Evolutionary conservation across 2,888 invertebrate genomes (phyloP), one percentile per base, ranked within the genome.

Genomic region (Limulus polyphemus): DNA sequence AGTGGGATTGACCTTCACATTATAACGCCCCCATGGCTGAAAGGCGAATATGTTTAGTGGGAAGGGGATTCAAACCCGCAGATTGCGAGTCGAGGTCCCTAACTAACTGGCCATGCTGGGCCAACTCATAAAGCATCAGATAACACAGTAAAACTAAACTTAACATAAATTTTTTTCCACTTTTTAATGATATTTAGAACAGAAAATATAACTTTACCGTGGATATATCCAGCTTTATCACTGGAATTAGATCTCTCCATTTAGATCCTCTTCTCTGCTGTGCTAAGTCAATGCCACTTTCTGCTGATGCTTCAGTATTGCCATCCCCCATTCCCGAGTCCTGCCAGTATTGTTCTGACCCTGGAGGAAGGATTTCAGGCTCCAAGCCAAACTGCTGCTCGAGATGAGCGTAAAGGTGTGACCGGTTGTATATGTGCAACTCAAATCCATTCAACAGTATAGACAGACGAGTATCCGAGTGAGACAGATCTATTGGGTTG

Each of bases 201-300:
- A 10, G 11, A 54, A 48, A 11, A 14, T 32, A 59, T 50, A 12
- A 17, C 14, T 17, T 79, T 75, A 85, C 85, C 49, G 90, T 87
- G 70, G 88, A 88, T 58, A 98, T 84, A 75, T 97, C 95, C 69
- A 93, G 82, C 80, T 97, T 97, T 65, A 94, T 94, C 60, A 95
- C 93, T 49, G 97, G 97, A 73, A 97, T 90, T 69, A 97, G 83
- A 79, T 95, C 94, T 67, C 95, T 81, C 97, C 95, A 97, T 3
- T 90, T 90, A 69, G 89, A 82, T 5, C 88, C 88, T 79, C 59
- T 63, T 13, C 62, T 60, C 49, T 47, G 14, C 12, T n/a, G 13
- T 46, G 57, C 16, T 56, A 16, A 52, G 13, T 64, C 62, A 55
- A 51, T 49, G 11, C 47, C n/a, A 47, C 49, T 58, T 56, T 61